phyloP scores from a whole-genome alignment of 2,113 vertebrate species.

The Chloebia gouldiae region DNA sequence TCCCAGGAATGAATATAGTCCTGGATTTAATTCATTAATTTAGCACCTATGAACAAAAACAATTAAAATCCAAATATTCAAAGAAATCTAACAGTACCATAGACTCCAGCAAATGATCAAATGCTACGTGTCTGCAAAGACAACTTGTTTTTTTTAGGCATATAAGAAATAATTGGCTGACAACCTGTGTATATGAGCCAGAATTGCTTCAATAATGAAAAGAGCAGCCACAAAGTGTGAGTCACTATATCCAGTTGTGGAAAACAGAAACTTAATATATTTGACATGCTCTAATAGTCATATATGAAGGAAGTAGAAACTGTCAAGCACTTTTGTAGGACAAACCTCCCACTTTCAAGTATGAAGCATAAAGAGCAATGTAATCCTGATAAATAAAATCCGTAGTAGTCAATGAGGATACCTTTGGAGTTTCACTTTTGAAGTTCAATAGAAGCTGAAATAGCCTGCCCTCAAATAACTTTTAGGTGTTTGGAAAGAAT shows the following conservation, averaged over 20 bases:
- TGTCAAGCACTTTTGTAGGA: constrained; percentile 14
- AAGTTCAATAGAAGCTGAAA: neutral
- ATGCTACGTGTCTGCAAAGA: neutral
- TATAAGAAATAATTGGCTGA: constrained; percentile 38
- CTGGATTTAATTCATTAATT: neutral
- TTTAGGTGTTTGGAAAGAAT: neutral
- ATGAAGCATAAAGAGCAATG: neutral
- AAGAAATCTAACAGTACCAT: neutral
- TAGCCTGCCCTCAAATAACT: neutral
- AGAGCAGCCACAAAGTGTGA: constrained; percentile 5
- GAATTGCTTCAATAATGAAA: constrained; percentile 22
- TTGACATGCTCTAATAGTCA: neutral
- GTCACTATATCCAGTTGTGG: constrained; percentile 4
- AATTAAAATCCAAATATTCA: neutral
- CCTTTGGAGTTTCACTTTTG: neutral
- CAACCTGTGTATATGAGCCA: neutral
- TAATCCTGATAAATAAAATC: neutral
- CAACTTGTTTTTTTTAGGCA: neutral
- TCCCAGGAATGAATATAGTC: neutral
- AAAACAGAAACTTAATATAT: constrained; percentile 28
- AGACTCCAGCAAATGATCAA: neutral
- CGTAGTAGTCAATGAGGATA: neutral
- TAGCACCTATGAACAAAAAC: neutral
- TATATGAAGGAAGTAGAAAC: neutral
- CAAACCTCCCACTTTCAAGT: neutral